Evolutionary conservation across 2,113 vertebrate genomes (phyloP).

Genomic region (Isichthys henryi): DNA sequence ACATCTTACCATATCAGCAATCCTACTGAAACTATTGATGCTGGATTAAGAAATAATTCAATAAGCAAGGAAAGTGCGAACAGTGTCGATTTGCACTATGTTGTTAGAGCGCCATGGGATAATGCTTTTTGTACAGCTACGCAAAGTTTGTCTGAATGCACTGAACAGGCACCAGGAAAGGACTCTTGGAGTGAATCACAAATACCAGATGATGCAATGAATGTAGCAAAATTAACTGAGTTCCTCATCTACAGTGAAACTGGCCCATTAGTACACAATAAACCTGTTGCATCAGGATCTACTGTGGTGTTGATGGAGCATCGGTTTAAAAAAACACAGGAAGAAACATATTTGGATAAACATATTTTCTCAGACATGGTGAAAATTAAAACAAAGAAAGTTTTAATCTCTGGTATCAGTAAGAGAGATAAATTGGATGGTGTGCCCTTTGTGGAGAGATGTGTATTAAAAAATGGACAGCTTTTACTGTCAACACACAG

Average conservation of each 20-base stretch:
- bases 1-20: conserved; percentile 20
- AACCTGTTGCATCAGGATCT: conserved; percentile 17
- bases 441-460: background rate
- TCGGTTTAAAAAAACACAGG: background rate
- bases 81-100: conserved; percentile 12
- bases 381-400: background rate
- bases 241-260: conserved; percentile 41
- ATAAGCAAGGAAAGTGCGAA: conserved; percentile 9
- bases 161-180: conserved; percentile 37
- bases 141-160: conserved; percentile 28
- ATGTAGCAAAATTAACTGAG: conserved; percentile 46
- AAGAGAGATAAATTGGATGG: background rate
- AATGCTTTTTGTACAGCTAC: conserved; percentile 28
- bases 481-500: background rate
- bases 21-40: conserved; percentile 25
- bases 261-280: conserved; percentile 36
- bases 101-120: conserved; percentile 21
- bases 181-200: conserved; percentile 35
- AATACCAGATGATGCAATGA: conserved; percentile 42
- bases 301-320: background rate
- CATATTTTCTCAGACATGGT: background rate
- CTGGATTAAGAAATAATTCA: conserved; percentile 25
- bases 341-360: background rate
- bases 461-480: background rate
- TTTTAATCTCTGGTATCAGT: background rate